These are phyloP conservation scores for Pseudorhombus dupliciocellatus DNA, from an alignment of 2,113 vertebrate genomes.

Conservation along the genomic window DNA sequence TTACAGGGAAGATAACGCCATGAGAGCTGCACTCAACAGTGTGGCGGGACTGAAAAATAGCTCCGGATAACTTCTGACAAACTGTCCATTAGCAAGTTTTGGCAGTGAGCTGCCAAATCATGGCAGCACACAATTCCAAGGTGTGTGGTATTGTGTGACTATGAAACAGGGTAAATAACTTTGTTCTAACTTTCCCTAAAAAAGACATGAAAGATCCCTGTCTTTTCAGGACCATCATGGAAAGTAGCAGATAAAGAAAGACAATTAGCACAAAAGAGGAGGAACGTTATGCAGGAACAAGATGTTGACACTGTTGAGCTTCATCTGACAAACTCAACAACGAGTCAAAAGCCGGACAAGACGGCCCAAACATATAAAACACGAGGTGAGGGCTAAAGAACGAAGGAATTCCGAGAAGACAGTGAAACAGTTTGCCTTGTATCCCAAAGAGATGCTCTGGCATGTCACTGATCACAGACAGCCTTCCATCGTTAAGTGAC, in stretches of 20 bases:
- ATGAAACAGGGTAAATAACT: conserved; percentile 6
- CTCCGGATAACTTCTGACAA: neutral
- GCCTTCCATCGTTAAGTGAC: conserved; percentile 62
- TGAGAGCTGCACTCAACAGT: too few species aligned
- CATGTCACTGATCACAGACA: conserved; percentile 68
- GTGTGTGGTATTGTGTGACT: conserved; percentile 12
- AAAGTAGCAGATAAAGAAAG: conserved; percentile 3
- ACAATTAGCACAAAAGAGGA: conserved; percentile 8
- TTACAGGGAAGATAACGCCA: too few species aligned
- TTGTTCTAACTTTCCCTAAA: conserved; percentile 8
- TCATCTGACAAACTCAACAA: conserved; percentile 34
- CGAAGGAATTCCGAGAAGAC: conserved; percentile 50
- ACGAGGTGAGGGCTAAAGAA: conserved; percentile 33
- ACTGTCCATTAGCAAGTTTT: neutral
- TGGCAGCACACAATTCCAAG: neutral
- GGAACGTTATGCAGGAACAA: neutral
- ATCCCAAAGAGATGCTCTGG: conserved; percentile 72
- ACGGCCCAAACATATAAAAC: conserved; percentile 38
- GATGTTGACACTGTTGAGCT: conserved; percentile 13
- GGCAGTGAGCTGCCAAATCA: neutral
- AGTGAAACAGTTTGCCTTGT: conserved; percentile 58
- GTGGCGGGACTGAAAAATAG: too few species aligned
- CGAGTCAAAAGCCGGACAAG: conserved; percentile 40
- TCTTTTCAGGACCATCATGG: conserved; percentile 2
- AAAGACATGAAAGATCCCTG: neutral